A percentile compares a stretch with the other conserved stretches of the same genome.
Evolutionary conservation across 2,888 invertebrate species (phyloP).

Genomic region (Rhagium mordax): DNA sequence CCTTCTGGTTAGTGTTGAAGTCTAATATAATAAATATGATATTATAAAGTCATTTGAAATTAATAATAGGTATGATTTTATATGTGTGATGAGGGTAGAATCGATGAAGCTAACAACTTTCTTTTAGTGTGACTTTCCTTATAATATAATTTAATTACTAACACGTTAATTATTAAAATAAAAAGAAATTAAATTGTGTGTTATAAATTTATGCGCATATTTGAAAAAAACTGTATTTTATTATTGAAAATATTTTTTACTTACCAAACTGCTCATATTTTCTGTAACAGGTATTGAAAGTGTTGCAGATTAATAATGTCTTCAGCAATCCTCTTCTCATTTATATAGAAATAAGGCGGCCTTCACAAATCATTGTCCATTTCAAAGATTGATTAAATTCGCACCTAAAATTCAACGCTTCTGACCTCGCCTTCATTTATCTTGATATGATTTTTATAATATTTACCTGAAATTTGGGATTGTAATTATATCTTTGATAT

Average conservation of each 20-base stretch:
- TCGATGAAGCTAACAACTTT: too few species aligned
- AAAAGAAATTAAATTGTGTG: too few species aligned
- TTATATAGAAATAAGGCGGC: constrained; percentile 20
- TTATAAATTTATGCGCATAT: background rate
- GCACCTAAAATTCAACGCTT: constrained; percentile 12
- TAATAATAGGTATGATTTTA: too few species aligned
- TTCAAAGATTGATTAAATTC: constrained; percentile 13
- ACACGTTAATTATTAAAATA: too few species aligned
- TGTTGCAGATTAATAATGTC: background rate
- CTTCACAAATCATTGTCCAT: constrained; percentile 8
- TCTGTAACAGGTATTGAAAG: background rate
- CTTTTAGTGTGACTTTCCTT: too few species aligned
- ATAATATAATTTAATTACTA: too few species aligned
- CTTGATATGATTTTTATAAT: background rate
- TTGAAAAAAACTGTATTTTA: too few species aligned
- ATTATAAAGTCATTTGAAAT: too few species aligned
- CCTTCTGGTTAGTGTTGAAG: too few species aligned
- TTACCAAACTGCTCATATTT: background rate
- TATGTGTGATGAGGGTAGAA: too few species aligned
- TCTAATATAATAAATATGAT: too few species aligned
- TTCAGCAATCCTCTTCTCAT: background rate
- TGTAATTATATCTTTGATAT: background rate
- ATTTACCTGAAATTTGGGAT: background rate
- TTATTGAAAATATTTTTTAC: too few species aligned
- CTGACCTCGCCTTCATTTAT: constrained; percentile 7